A percentile compares a stretch with the other conserved stretches of the same genome.
Evolutionary conservation across 2,797 vertebrate species (phyloP).

Genomic region (Protosalanx chinensis): DNA sequence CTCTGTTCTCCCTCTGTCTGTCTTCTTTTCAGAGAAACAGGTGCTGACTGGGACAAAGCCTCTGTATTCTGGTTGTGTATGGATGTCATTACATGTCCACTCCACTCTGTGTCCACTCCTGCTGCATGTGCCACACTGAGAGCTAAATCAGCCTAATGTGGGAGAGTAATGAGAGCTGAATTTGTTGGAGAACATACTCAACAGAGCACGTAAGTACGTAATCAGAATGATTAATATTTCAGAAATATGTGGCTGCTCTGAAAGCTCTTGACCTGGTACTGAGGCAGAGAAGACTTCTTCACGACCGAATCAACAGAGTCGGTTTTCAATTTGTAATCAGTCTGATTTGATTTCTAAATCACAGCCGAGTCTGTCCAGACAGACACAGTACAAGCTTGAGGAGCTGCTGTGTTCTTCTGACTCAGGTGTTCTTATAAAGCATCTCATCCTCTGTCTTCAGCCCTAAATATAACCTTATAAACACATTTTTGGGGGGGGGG

Average conservation of each 20-base stretch:
- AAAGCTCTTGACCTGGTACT: conserved; percentile 5
- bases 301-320: not conserved
- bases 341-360: conserved; percentile 7
- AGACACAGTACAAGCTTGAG: not conserved
- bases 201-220: not conserved
- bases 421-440: not conserved
- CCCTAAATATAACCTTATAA: not conserved
- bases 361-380: not conserved
- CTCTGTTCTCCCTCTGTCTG: not conserved
- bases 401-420: not conserved
- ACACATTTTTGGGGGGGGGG: not conserved
- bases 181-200: not conserved
- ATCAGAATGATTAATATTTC: conserved; percentile 3
- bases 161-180: not conserved
- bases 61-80: not conserved
- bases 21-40: not conserved
- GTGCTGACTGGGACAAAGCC: not conserved
- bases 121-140: not conserved
- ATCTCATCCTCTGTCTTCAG: not conserved
- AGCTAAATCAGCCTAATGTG: not conserved
- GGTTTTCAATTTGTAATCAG: conserved; percentile 2
- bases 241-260: not conserved
- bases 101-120: too few relatives aligned
- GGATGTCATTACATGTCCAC: not conserved
- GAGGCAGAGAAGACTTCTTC: not conserved